These are phyloP conservation scores for Sesia bembeciformis DNA, from an alignment of 2,888 invertebrate genomes.

Conservation along the genomic window DNA sequence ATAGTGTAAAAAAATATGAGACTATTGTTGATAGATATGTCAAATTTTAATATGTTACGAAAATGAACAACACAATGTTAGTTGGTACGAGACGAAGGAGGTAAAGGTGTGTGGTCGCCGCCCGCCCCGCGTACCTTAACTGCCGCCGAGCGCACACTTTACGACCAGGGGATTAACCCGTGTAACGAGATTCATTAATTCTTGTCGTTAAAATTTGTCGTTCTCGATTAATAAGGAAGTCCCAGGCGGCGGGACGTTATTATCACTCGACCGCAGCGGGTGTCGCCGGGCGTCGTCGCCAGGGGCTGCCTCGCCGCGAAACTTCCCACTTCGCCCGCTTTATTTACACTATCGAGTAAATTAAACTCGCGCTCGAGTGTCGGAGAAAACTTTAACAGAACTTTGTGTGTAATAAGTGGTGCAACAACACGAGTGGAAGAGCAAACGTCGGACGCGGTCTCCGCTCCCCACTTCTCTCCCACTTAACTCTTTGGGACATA, in stretches of 20 bases:
- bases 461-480: conserved; percentile 66
- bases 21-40: no score
- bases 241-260: conserved; percentile 65
- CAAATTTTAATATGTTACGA: background rate
- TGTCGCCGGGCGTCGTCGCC: conserved; percentile 27
- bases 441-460: conserved; percentile 73
- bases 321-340: conserved; percentile 70
- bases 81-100: conserved; percentile 2
- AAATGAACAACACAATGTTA: background rate
- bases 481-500: conserved; percentile 75
- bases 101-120: conserved; percentile 27
- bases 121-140: conserved; percentile 58
- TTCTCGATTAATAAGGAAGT: conserved; percentile 75
- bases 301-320: conserved; percentile 47
- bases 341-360: conserved; percentile 76
- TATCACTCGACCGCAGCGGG: conserved; percentile 65
- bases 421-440: conserved; percentile 75
- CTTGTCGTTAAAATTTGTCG: conserved; percentile 77
- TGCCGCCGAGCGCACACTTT: conserved; percentile 65
- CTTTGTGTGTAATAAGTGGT: conserved; percentile 76
- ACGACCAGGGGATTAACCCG: conserved; percentile 74
- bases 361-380: conserved; percentile 73
- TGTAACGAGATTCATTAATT: conserved; percentile 77
- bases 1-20: no score
- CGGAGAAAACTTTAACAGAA: conserved; percentile 72